Conservation (phyloP, 2,113 vertebrate genomes). For the Takifugu bimaculatus region DNA sequence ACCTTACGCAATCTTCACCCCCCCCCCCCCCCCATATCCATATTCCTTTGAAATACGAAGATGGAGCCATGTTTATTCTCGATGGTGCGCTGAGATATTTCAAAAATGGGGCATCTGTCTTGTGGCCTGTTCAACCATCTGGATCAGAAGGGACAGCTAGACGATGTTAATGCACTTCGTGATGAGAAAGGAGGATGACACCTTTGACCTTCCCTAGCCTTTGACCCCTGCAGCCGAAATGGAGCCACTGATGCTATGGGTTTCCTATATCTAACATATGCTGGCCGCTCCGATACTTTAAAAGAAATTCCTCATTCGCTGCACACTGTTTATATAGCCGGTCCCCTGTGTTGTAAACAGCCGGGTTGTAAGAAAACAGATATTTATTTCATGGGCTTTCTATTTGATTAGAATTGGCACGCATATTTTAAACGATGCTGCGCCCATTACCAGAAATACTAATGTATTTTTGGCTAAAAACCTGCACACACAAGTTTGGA, state of each 20-base stretch:
- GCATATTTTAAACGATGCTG: constrained; percentile 52
- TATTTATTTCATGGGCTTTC: constrained; percentile 73
- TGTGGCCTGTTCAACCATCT: constrained; percentile 67
- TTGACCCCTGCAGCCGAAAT: constrained; percentile 73
- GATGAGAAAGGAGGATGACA: constrained; percentile 76
- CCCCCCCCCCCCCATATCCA: constrained; percentile 45
- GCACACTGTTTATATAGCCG: constrained; percentile 60
- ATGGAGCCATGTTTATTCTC: constrained; percentile 72
- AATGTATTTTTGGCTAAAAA: constrained; percentile 23
- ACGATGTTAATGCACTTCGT: constrained; percentile 78
- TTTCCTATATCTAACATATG: constrained; percentile 79
- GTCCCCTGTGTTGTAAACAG: constrained; percentile 62
- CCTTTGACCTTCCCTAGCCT: constrained; percentile 78
- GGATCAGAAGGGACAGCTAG: constrained; percentile 62
- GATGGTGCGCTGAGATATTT: constrained; percentile 62
- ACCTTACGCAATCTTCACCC: constrained; percentile 9
- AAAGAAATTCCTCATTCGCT: constrained; percentile 72
- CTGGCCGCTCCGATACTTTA: constrained; percentile 65
- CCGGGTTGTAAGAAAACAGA: constrained; percentile 63
- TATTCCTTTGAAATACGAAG: constrained; percentile 76
- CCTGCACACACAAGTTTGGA: not conserved
- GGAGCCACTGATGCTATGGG: constrained; percentile 68
- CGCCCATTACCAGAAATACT: constrained; percentile 47
- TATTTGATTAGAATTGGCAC: constrained; percentile 71
- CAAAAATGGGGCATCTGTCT: constrained; percentile 71